phyloP scores from a whole-genome alignment of 2,113 vertebrate genomes.

The Oceanodroma tethys region DNA sequence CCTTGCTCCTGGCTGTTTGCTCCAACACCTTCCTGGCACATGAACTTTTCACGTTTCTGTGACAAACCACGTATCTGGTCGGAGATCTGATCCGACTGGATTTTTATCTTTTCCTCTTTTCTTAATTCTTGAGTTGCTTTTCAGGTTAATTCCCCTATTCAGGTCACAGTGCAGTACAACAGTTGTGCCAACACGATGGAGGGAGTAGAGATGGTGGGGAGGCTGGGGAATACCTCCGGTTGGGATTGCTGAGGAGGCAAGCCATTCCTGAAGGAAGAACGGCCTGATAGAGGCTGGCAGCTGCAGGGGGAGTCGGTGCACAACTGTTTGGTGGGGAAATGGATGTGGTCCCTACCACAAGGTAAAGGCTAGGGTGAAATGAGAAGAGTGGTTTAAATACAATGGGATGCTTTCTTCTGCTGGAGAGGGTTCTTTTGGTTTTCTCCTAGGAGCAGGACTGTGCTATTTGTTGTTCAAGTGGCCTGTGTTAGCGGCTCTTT shows the following conservation, averaged over 20 bases:
- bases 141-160: background rate
- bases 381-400: background rate
- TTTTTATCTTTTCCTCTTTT: background rate
- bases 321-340: background rate
- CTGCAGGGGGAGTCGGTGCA: background rate
- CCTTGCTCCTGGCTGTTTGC: background rate
- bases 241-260: background rate
- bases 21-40: background rate
- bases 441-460: background rate
- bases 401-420: background rate
- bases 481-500: background rate
- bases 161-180: background rate
- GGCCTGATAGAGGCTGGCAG: background rate
- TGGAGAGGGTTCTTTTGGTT: background rate
- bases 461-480: background rate
- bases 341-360: background rate
- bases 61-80: background rate
- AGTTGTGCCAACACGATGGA: fast-evolving
- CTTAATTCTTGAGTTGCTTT: background rate
- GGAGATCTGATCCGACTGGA: background rate
- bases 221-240: background rate
- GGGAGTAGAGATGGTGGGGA: background rate
- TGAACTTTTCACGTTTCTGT: background rate
- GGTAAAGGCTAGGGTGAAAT: background rate
- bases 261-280: background rate